Evolutionary conservation across 2,888 invertebrate genomes (phyloP).

Genomic region (Protonemura montana): DNA sequence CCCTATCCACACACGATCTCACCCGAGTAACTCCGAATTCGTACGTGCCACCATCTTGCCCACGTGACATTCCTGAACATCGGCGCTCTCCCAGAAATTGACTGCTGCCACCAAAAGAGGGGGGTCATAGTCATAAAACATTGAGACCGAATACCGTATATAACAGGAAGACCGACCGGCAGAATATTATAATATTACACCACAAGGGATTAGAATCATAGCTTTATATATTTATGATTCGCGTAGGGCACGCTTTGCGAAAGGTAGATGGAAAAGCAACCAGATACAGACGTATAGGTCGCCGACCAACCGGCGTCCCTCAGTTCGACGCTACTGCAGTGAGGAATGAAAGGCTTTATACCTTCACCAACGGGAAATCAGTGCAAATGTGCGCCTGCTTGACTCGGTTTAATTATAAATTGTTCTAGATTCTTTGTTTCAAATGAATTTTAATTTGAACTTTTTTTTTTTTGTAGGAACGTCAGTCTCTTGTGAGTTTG

Average conservation of each 20-base stretch:
- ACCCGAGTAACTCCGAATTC: too few relatives aligned
- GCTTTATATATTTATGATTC: neutral
- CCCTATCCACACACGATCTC: too few relatives aligned
- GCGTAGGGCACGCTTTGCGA: neutral
- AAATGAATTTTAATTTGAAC: constrained; percentile 40
- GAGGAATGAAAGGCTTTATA: neutral
- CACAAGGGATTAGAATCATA: neutral
- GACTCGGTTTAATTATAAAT: constrained; percentile 38
- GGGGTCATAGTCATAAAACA: neutral
- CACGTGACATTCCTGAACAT: neutral
- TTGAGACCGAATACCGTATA: neutral
- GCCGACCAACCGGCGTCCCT: neutral
- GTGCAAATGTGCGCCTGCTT: constrained; percentile 18
- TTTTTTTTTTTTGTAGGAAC: constrained; percentile 23
- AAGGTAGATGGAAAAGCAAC: neutral
- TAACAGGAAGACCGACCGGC: constrained; percentile 7
- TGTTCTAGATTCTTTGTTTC: constrained; percentile 42
- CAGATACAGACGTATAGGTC: neutral
- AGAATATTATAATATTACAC: constrained; percentile 12
- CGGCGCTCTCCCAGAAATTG: neutral
- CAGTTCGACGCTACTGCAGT: neutral
- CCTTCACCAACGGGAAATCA: constrained; percentile 39
- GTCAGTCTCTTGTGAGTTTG: neutral
- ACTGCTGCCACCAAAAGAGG: neutral
- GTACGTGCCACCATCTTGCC: neutral